Evolutionary conservation across 2,888 invertebrate species (phyloP), one percentile per base, ranked within the genome.

Genomic region (Ischnus inquisitorius): DNA sequence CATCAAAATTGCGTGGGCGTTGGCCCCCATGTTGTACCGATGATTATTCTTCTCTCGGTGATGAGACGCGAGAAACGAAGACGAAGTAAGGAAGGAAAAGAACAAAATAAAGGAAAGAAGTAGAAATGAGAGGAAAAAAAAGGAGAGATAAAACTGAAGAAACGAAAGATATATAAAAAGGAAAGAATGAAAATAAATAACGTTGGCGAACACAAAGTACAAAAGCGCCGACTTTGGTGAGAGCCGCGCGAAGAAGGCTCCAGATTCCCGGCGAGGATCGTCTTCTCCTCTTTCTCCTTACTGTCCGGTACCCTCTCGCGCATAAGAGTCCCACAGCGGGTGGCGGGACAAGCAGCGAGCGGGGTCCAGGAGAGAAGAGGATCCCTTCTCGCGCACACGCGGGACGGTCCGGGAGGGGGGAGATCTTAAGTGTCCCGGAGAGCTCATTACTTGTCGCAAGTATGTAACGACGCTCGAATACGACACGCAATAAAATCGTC

Each of bases 401-500:
- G 75, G 65, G 34, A 34, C 34, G 34, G 34, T 6, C 8, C 34
- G 6, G 34, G 34, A 8, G 34, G 86, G 6, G 34, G 34, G 34
- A 8, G 86, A 88, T 89, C 87, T 85, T 68, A 80, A 88, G 85
- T 89, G 88, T 88, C 88, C 88, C 85, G 88, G 86, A 88, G 88
- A 85, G 87, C 90, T 91, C 89, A 90, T 91, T 91, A 91, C 88
- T 87, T 85, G 83, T 82, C 81, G 82, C 88, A 88, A 90, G 89
- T 89, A 90, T 89, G 90, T 90, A 90, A 90, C 87, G 90, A 90
- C 85, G 86, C 86, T 83, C 82, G 84, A 87, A 85, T 87, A 87
- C 87, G 87, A 88, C 89, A 88, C 85, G 89, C 88, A 88, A 89
- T 89, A 89, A 88, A 90, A 91, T 88, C 72, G 84, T 82, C 83